These are phyloP conservation scores for Nesogale talazaci DNA, from an alignment of 2,113 vertebrate species.

Conservation along the genomic window DNA sequence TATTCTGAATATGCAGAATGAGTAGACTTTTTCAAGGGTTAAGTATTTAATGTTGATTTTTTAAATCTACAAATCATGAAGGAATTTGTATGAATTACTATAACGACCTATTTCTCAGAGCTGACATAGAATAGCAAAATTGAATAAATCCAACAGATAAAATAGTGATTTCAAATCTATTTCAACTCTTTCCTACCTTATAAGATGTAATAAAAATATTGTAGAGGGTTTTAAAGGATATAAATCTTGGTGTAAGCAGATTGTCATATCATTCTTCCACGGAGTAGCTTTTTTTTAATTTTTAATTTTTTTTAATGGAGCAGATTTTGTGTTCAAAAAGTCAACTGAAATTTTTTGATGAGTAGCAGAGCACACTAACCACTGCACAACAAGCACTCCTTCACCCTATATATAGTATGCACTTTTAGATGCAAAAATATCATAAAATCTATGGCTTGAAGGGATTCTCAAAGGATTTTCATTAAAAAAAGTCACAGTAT, in stretches of 20 bases:
- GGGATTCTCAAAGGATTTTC: not conserved
- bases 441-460: not conserved
- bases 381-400: not conserved
- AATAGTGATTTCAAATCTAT: not conserved
- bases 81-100: not conserved
- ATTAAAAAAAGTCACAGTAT: not conserved
- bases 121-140: not conserved
- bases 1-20: too few relatives aligned
- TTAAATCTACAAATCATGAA: too few relatives aligned
- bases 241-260: not conserved
- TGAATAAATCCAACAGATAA: not conserved
- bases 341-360: not conserved
- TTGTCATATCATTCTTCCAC: not conserved
- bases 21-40: too few relatives aligned
- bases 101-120: not conserved
- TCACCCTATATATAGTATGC: not conserved
- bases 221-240: not conserved
- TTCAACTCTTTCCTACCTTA: not conserved
- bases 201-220: not conserved
- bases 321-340: not conserved
- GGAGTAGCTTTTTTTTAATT: too few relatives aligned
- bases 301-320: too few relatives aligned
- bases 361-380: not conserved
- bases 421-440: not conserved
- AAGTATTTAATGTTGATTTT: too few relatives aligned